phyloP scores from a whole-genome alignment of 2,113 vertebrate genomes.

The Egretta garzetta region DNA sequence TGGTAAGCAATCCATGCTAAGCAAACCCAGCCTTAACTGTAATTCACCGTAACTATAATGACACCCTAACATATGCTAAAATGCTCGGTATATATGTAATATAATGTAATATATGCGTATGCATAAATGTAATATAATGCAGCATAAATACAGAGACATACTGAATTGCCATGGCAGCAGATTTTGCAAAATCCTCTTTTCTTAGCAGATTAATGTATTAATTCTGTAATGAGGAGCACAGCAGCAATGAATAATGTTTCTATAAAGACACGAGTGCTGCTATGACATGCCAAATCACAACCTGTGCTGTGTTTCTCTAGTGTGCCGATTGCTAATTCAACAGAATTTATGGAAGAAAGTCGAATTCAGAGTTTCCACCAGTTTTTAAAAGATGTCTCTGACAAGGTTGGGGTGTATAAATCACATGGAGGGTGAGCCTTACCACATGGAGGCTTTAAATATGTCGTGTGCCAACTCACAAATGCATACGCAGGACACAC shows the following conservation, averaged over 20 bases:
- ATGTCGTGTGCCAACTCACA: too few relatives aligned
- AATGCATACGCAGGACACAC: not conserved
- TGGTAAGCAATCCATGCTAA: not conserved
- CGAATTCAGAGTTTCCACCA: not conserved
- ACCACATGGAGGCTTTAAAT: not conserved
- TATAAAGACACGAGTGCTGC: rapidly evolving
- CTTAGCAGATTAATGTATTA: not conserved
- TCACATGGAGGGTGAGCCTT: not conserved
- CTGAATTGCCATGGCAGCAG: rapidly evolving
- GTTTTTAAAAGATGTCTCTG: not conserved
- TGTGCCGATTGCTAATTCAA: not conserved
- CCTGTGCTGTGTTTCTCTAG: not conserved
- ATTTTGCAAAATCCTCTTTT: not conserved
- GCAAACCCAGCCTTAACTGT: not conserved
- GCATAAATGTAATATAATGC: not conserved
- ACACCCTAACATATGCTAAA: not conserved
- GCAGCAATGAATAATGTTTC: not conserved
- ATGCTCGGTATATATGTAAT: not conserved
- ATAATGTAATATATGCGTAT: too few relatives aligned
- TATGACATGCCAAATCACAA: not conserved
- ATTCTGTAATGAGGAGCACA: not conserved
- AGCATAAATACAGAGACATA: not conserved
- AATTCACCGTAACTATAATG: not conserved
- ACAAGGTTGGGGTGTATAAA: not conserved
- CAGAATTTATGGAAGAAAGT: not conserved